phyloP scores from a whole-genome alignment of 2,888 invertebrate genomes.

The Clostera curtula region DNA sequence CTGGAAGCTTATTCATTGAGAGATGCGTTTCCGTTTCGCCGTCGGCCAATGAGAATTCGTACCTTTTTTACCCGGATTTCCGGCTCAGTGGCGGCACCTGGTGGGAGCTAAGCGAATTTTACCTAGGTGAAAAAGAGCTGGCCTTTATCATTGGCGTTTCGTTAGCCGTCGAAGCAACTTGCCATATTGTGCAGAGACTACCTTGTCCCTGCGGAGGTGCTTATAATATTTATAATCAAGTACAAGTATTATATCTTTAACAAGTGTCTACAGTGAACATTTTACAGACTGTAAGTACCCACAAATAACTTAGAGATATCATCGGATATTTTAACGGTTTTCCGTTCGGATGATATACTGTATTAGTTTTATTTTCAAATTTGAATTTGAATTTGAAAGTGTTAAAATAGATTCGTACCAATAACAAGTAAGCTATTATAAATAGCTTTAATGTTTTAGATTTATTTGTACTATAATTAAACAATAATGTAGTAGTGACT shows the following conservation, averaged over 20 bases:
- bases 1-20: too few species aligned
- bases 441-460: too few species aligned
- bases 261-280: not conserved
- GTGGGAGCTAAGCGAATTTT: too few species aligned
- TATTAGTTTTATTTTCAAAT: not conserved
- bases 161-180: not conserved
- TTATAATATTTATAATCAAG: not conserved
- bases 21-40: too few species aligned
- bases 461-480: too few species aligned
- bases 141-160: conserved; percentile 1
- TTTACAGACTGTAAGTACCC: not conserved
- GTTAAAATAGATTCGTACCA: too few species aligned
- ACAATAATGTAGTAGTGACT: too few species aligned
- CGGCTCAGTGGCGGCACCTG: too few species aligned
- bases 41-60: too few species aligned
- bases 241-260: not conserved
- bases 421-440: too few species aligned
- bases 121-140: too few species aligned
- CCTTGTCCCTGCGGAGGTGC: not conserved
- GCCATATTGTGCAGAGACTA: conserved; percentile 1
- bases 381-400: not conserved
- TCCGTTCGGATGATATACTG: not conserved
- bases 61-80: too few species aligned
- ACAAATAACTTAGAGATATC: not conserved
- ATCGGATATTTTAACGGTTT: not conserved